phyloP scores from a whole-genome alignment of 2,797 vertebrate genomes.

The Lagocephalus sceleratus region DNA sequence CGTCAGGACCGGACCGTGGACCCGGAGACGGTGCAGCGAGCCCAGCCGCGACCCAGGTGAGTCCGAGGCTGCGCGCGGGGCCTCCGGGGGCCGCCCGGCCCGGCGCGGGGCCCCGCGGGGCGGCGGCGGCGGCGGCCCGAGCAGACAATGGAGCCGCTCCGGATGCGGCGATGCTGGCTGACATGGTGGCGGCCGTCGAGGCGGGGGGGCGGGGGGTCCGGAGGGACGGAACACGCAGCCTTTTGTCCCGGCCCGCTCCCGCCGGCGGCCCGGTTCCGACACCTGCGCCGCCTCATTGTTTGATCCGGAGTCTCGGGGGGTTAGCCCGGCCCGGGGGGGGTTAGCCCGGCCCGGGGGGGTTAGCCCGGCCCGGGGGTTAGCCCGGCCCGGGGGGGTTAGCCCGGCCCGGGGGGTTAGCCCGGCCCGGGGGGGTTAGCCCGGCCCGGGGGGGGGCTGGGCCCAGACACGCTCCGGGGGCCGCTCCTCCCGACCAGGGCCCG shows the following conservation, averaged over 20 bases:
- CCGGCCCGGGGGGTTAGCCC: too few species aligned
- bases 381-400: too few species aligned
- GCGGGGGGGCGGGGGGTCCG: conserved; percentile 37
- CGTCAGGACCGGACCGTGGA: conserved; percentile 81
- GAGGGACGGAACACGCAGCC: conserved; percentile 4
- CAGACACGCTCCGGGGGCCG: too few species aligned
- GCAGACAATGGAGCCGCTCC: conserved; percentile 74
- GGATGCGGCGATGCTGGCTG: conserved; percentile 65
- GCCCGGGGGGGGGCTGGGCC: too few species aligned
- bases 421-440: too few species aligned
- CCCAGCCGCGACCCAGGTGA: conserved; percentile 80
- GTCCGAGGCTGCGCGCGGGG: conserved; percentile 76
- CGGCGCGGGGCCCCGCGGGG: conserved; percentile 38
- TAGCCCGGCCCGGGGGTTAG: too few species aligned
- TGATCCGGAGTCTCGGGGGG: conserved; percentile 79
- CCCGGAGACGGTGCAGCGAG: conserved; percentile 79
- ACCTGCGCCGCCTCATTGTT: conserved; percentile 79
- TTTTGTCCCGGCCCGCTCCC: too few species aligned
- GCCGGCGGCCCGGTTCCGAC: too few species aligned
- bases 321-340: conserved; percentile 68
- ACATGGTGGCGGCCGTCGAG: conserved; percentile 64
- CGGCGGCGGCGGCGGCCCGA: conserved; percentile 11
- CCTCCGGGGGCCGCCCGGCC: too few species aligned
- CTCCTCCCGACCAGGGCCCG: too few species aligned
- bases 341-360: too few species aligned